Percentiles rank a stretch among this genome's conserved stretches.
phyloP scores from a whole-genome alignment of 2,113 vertebrate genomes.

The Paradoxurus hermaphroditus region DNA sequence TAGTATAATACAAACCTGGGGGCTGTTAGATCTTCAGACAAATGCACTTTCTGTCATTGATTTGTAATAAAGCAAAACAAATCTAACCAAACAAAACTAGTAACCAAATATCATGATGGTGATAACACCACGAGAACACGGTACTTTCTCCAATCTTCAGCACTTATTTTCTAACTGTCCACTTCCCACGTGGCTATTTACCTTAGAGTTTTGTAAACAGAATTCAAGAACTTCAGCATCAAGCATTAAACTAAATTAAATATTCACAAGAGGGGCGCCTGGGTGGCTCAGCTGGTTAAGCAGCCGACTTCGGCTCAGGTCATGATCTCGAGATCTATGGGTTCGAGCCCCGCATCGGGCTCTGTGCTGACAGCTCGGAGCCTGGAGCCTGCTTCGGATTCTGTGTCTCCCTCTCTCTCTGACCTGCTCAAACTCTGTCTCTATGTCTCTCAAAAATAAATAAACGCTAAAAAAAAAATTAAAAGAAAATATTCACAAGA shows the following conservation, averaged over 20 bases:
- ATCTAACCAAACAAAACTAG: not conserved
- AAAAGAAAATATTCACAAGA: too few species aligned
- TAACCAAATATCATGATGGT: not conserved
- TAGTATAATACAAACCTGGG: not conserved
- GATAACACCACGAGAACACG: not conserved
- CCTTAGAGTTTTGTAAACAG: not conserved
- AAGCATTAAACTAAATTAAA: not conserved
- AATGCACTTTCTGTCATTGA: not conserved
- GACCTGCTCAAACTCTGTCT: too few species aligned
- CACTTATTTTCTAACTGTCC: not conserved
- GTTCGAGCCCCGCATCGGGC: too few species aligned
- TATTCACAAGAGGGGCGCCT: too few species aligned
- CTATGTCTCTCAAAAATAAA: too few species aligned
- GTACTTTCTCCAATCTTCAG: not conserved
- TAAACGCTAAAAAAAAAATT: too few species aligned
- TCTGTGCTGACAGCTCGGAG: too few species aligned
- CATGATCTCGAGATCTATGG: too few species aligned
- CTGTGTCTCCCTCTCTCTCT: too few species aligned
- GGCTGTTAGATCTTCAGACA: not conserved
- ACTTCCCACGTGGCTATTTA: not conserved
- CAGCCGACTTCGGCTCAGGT: too few species aligned
- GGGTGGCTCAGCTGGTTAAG: too few species aligned
- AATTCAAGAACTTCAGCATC: not conserved
- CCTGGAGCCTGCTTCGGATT: too few species aligned
- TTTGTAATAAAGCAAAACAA: not conserved